phyloP scores from a whole-genome alignment of 2,888 invertebrate species.

The Aphrophora alni region DNA sequence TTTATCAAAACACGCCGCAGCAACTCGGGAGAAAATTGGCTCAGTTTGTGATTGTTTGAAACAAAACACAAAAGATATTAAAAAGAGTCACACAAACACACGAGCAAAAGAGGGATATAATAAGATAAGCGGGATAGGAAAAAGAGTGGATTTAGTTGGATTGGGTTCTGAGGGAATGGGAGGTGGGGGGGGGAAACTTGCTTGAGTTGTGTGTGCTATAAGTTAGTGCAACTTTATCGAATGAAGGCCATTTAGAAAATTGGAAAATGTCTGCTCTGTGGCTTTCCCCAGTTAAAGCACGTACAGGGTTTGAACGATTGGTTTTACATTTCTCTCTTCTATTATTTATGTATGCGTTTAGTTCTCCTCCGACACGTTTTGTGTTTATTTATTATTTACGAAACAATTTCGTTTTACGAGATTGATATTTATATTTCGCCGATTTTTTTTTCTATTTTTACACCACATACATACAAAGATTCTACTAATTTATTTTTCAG shows the following conservation, averaged over 20 bases:
- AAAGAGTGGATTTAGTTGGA: background rate
- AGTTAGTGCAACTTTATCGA: slow-evolving; percentile 42
- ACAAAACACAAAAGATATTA: slow-evolving; percentile 40
- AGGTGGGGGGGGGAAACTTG: background rate
- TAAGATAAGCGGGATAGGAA: slow-evolving; percentile 37
- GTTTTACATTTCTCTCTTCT: slow-evolving; percentile 28
- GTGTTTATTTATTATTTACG: background rate
- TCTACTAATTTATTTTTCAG: no score
- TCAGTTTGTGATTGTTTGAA: background rate
- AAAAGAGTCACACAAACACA: slow-evolving; percentile 40
- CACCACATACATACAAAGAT: no score
- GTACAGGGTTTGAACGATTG: slow-evolving; percentile 31
- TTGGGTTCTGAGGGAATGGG: background rate
- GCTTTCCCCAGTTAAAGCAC: slow-evolving; percentile 25
- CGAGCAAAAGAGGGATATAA: slow-evolving; percentile 43
- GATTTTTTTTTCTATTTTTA: no score
- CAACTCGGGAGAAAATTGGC: no score
- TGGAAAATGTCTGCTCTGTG: slow-evolving; percentile 40
- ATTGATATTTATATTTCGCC: background rate
- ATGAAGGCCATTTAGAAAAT: slow-evolving; percentile 42
- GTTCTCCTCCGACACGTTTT: background rate
- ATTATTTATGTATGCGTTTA: slow-evolving; percentile 2
- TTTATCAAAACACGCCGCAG: slow-evolving; percentile 35
- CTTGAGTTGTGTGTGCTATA: slow-evolving; percentile 37
- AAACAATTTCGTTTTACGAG: background rate